phyloP scores from a whole-genome alignment of 2,113 vertebrate genomes.

The Notarius lentiginosus region DNA sequence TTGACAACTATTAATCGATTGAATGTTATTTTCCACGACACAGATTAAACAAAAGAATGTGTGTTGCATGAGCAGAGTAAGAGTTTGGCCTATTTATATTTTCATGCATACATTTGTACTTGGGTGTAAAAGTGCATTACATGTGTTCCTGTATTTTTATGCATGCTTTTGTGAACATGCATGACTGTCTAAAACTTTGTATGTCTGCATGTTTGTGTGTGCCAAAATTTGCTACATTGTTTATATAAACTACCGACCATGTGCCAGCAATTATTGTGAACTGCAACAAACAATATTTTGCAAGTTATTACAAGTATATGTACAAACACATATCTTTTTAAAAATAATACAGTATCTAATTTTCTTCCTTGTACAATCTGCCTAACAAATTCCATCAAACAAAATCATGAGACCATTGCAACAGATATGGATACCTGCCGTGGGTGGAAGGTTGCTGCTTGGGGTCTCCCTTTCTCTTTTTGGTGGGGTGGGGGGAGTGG shows the following conservation, averaged over 20 bases:
- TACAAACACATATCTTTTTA: background rate
- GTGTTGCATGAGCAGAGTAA: background rate
- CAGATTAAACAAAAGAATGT: background rate
- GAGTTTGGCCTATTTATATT: background rate
- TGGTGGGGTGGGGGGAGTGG: too few species aligned
- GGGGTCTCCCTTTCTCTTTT: too few species aligned
- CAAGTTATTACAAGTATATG: background rate
- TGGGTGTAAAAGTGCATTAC: background rate
- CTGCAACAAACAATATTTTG: background rate
- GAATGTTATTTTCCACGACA: too few species aligned
- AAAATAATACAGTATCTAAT: background rate
- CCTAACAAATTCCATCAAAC: background rate
- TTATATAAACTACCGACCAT: background rate
- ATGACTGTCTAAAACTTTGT: background rate
- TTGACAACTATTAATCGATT: too few species aligned
- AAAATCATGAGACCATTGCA: background rate
- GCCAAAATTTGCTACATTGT: background rate
- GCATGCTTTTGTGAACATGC: too few species aligned
- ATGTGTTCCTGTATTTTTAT: background rate
- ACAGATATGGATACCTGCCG: too few species aligned
- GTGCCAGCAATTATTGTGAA: background rate
- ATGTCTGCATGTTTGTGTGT: background rate
- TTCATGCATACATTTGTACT: background rate
- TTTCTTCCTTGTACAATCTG: background rate
- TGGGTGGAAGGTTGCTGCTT: too few species aligned